Evolutionary conservation across 2,888 invertebrate genomes (phyloP).

Genomic region (Scaptomyza cyrtandrae): DNA sequence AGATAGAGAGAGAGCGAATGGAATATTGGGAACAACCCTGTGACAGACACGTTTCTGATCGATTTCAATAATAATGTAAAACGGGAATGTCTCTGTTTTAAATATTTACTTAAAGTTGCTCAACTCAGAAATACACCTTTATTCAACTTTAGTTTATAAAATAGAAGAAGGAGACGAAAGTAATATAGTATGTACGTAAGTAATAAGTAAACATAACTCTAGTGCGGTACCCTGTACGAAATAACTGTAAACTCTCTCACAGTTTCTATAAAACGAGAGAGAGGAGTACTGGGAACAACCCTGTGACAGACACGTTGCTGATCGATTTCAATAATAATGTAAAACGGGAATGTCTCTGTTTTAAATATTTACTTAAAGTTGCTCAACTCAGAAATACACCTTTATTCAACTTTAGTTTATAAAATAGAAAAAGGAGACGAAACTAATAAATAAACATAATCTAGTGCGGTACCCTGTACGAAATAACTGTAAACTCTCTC

Average conservation of each 20-base stretch:
- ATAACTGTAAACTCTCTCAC: not conserved
- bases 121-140: not conserved
- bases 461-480: not conserved
- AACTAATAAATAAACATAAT: not conserved
- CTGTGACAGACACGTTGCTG: not conserved
- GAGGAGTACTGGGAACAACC: not conserved
- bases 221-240: not conserved
- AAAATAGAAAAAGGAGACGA: not conserved
- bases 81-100: not conserved
- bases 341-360: not conserved
- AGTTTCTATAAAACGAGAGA: not conserved
- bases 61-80: not conserved
- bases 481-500: not conserved
- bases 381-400: not conserved
- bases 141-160: too few species aligned
- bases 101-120: not conserved
- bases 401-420: too few species aligned
- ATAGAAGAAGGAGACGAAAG: not conserved
- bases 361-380: not conserved
- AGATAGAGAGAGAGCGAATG: not conserved
- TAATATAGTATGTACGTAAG: too few species aligned
- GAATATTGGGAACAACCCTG: not conserved
- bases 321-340: slow-evolving; percentile 1
- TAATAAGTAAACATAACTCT: not conserved
- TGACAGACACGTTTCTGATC: slow-evolving; percentile 1